Percentiles rank a stretch among this genome's conserved stretches.
Evolutionary conservation across 1,140 invertebrate genomes (phyloP).

Genomic region (Phthorimaea operculella): DNA sequence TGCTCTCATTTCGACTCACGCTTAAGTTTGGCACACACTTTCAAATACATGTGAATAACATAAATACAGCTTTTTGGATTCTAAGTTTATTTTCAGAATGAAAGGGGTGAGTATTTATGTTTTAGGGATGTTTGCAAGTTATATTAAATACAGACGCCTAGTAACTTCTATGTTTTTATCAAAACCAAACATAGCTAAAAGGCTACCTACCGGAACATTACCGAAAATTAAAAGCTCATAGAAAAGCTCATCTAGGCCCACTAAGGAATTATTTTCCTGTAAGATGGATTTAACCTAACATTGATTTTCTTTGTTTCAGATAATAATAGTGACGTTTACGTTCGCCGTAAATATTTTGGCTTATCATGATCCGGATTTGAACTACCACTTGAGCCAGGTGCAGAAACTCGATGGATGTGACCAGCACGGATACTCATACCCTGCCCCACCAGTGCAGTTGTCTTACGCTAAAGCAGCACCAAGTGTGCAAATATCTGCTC

Average conservation of each 20-base stretch:
- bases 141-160: no score
- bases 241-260: no score
- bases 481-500: slow-evolving; percentile 13
- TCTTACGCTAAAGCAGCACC: slow-evolving; percentile 35
- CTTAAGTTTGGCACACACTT: slow-evolving; percentile 55
- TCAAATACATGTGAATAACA: slow-evolving; percentile 11
- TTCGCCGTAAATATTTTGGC: slow-evolving; percentile 33
- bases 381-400: slow-evolving; percentile 56
- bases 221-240: no score
- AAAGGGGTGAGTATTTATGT: slow-evolving; percentile 18
- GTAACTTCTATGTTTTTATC: no score
- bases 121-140: no score
- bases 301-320: slow-evolving; percentile 34
- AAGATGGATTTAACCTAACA: no score
- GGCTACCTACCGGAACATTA: no score
- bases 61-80: background rate
- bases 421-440: slow-evolving; percentile 53
- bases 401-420: slow-evolving; percentile 46
- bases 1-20: slow-evolving; percentile 65
- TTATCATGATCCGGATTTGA: slow-evolving; percentile 65
- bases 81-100: slow-evolving; percentile 15
- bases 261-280: no score
- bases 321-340: slow-evolving; percentile 31
- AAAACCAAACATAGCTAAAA: no score
- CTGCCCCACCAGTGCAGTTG: slow-evolving; percentile 49